phyloP scores from a whole-genome alignment of 2,113 vertebrate genomes.

The Piaya cayana region DNA sequence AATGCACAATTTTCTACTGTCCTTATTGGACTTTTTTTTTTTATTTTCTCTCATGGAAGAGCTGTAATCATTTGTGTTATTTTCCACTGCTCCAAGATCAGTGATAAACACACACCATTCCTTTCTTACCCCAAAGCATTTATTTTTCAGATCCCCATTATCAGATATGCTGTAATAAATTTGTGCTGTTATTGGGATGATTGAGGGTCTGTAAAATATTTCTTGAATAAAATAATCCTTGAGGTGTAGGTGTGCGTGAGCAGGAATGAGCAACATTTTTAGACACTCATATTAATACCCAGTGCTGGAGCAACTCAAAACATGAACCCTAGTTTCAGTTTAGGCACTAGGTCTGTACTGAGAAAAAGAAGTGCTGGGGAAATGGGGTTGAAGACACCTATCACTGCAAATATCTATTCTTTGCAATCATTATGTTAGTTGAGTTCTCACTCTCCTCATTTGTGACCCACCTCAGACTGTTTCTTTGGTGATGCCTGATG shows the following conservation, averaged over 20 bases:
- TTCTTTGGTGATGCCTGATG: background rate
- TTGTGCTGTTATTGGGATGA: background rate
- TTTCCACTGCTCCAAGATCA: background rate
- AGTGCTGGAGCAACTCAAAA: background rate
- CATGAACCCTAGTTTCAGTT: background rate
- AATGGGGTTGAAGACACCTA: background rate
- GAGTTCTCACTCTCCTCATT: background rate
- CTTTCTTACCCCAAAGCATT: background rate
- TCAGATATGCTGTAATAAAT: background rate
- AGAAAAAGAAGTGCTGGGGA: background rate
- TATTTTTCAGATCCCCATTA: background rate
- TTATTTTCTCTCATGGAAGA: background rate
- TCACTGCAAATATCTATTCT: background rate
- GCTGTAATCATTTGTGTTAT: background rate
- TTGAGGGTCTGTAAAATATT: background rate
- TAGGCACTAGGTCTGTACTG: background rate
- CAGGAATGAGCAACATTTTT: accelerated
- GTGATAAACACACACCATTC: background rate
- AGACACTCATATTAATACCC: background rate
- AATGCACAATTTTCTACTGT: background rate
- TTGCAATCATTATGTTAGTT: background rate
- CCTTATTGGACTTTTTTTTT: background rate
- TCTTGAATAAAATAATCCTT: background rate
- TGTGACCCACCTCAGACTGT: background rate
- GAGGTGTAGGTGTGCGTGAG: accelerated